A percentile compares a stretch with the other conserved stretches of the same genome.
These are phyloP conservation scores for Dicerorhinus sumatrensis DNA, from an alignment of 2,113 vertebrate species.

Conservation along the genomic window DNA sequence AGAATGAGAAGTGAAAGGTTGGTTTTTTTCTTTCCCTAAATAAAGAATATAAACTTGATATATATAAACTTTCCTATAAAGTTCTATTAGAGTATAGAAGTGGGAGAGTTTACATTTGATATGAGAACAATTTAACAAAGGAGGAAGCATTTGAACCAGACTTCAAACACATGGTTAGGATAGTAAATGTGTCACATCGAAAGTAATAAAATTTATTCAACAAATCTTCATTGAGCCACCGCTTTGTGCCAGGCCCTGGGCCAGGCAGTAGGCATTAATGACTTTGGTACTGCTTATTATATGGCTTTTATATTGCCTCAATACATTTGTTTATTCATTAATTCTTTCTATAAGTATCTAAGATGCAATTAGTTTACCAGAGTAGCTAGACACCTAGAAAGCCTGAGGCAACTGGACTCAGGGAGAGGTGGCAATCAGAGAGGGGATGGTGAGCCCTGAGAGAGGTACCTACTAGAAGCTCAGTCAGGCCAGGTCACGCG, in stretches of 20 bases:
- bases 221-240: background rate
- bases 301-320: background rate
- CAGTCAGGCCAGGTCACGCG: background rate
- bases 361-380: background rate
- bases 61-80: background rate
- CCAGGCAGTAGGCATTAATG: background rate
- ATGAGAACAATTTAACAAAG: conserved; percentile 15
- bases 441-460: background rate
- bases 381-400: background rate
- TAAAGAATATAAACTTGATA: background rate
- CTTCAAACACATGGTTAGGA: background rate
- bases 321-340: background rate
- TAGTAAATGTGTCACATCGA: background rate
- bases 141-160: background rate
- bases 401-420: background rate
- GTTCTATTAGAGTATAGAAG: background rate
- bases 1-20: background rate
- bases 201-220: background rate
- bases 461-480: background rate
- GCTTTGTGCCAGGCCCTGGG: background rate
- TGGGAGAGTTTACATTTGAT: background rate
- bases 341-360: background rate
- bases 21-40: conserved; percentile 24
- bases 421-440: background rate
- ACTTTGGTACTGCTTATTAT: background rate